A percentile compares a stretch with the other conserved stretches of the same genome.
Conservation (phyloP, 2,797 vertebrate species). For the Glossophaga mutica region DNA sequence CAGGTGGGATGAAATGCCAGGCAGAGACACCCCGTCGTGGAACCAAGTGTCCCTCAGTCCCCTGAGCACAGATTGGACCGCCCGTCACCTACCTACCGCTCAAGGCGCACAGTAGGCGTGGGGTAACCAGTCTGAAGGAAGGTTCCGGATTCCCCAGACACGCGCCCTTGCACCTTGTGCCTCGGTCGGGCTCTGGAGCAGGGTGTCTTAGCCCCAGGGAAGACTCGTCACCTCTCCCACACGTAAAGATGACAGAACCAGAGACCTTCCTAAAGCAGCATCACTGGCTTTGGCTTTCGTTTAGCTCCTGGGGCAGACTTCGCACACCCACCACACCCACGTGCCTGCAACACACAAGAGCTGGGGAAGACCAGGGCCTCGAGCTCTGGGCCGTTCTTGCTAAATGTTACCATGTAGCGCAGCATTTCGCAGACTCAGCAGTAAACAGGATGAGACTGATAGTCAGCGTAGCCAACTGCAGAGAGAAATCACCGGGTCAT, state of each 20-base stretch:
- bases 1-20: too few relatives aligned
- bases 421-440: too few relatives aligned
- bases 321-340: background rate
- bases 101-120: background rate
- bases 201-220: background rate
- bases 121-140: background rate
- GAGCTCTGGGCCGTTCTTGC: too few relatives aligned
- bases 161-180: too few relatives aligned
- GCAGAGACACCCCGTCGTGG: background rate
- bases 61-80: accelerated
- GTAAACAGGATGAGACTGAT: too few relatives aligned
- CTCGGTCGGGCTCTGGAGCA: background rate
- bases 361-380: too few relatives aligned
- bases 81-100: background rate
- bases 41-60: background rate
- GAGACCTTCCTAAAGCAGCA: background rate
- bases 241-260: background rate
- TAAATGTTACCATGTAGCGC: too few relatives aligned
- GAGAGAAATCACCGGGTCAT: too few relatives aligned
- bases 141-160: background rate
- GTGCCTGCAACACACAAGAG: too few relatives aligned
- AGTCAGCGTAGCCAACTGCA: too few relatives aligned
- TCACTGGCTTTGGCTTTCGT: background rate
- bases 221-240: background rate
- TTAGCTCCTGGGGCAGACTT: background rate